Base-by-base conservation (phyloP, 2,888 invertebrate species). In the Cancer borealis region DNA sequence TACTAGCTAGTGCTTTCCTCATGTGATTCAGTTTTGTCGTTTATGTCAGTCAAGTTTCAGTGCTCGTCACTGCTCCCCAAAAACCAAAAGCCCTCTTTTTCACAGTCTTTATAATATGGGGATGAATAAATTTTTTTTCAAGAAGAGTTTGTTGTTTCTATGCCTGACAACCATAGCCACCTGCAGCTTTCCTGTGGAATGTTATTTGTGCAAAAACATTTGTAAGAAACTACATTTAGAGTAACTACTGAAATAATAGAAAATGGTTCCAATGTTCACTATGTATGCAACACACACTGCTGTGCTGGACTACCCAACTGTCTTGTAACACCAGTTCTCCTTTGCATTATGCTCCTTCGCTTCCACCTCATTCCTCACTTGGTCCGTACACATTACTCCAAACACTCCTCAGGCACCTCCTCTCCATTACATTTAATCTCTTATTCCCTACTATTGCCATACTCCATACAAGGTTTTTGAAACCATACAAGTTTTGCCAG, bases 71-170 rank as follows among this genome's bases (percentile, higher is more conserved):
- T 17, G 14, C 84, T 84, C 14, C 84, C 84, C 84, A 21, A 30
- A 84, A 39, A 84, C 84, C 30, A 84, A 39, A 84, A 89, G n/a
- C 89, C 89, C 26, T 89, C 89, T 89, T 89, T 89, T 89, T 49
- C 89, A 47, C 89, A 47, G n/a, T 47, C 89, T 89, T 89, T 89
- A 26, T 84, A 73, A 73, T 26, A 73, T 73, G 73, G 39, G 84
- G 84, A 84, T 84, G 39, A 84, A 84, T 84, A 84, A 84, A 84
- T n/a, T 84, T 84, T 66, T 84, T 84, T 84, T 84, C 84, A 39
- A 39, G 84, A 84, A 84, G 84, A 84, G n/a, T 39, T 14, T 84
- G 84, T 39, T 39, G 84, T 84, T 84, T 84, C 39, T 84, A 8
- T 17, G 3, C 84, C 84, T 84, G 8, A 84, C 39, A 39, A 17